Evolutionary conservation across 2,797 vertebrate genomes (phyloP).

Genomic region (Dendrocincla tyrannina): DNA sequence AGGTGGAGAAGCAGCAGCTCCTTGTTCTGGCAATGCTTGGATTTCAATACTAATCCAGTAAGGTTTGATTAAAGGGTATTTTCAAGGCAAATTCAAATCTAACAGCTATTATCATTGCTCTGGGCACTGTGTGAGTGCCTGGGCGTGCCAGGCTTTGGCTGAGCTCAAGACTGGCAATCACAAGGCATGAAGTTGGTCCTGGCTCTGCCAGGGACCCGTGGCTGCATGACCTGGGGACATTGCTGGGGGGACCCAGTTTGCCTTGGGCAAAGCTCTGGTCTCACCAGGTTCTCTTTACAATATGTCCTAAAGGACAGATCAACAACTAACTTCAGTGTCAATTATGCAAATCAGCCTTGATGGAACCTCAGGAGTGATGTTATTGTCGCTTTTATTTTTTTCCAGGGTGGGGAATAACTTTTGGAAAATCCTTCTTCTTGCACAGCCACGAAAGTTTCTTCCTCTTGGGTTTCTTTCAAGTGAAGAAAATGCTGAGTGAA

Average conservation of each 20-base stretch:
- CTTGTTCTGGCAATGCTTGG: fast-evolving
- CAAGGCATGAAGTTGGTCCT: fast-evolving
- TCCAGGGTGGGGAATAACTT: background rate
- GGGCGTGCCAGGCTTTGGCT: background rate
- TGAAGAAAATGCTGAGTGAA: slow-evolving; percentile 20
- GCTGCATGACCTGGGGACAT: background rate
- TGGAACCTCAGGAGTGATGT: background rate
- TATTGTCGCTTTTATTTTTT: background rate
- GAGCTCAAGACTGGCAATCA: fast-evolving
- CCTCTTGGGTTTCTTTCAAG: slow-evolving; percentile 16
- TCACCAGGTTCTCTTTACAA: background rate
- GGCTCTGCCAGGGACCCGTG: background rate
- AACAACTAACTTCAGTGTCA: background rate
- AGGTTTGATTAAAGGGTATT: background rate
- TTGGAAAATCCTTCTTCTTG: background rate
- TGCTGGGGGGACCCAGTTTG: fast-evolving
- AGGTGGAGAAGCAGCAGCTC: background rate
- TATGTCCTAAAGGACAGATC: background rate
- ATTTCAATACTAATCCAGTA: background rate
- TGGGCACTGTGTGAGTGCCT: background rate
- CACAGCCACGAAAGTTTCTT: background rate
- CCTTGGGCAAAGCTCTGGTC: background rate
- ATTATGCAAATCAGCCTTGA: background rate
- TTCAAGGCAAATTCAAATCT: background rate
- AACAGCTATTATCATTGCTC: background rate